Evolutionary conservation across 2,888 invertebrate species (phyloP), one percentile per base, ranked within the genome.

Genomic region (Tetranychus piercei): DNA sequence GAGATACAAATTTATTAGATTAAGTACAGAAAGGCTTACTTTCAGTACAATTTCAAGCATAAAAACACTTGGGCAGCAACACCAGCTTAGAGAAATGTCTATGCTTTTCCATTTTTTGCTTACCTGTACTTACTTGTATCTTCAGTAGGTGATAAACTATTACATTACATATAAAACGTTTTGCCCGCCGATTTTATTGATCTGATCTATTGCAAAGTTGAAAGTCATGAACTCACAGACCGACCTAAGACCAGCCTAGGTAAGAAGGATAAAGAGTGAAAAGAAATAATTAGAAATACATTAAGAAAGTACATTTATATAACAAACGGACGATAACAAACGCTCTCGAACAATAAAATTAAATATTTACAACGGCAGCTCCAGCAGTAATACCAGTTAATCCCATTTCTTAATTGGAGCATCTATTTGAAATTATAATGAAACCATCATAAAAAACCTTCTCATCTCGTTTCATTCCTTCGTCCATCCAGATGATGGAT

Each of bases 361-460:
- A 3, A 34, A 34, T 34, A 34, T 34, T 34, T 34, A 87, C 87
- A 86, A 94, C 89, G 0, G 95, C 95, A 74, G 95, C 90, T 71
- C 96, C 96, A 34, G 93, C 91, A 20, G 95, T 94, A 74, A 96
- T 88, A 77, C 97, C 97, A 75, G 93, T 88, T 83, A 97, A 97
- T 0, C 99, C 97, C 85, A 91, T 88, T 86, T 99, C 99, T 97
- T 95, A 81, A 99, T 99, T 6, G 99, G 99, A 15, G 99, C 99
- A 82, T 99, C 99, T 76, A 94, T 90, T n/a, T n/a, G n/a, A n/a
- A n/a, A n/a, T n/a, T n/a, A n/a, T n/a, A n/a, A n/a, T n/a, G n/a
- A n/a, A n/a, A n/a, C n/a, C n/a, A n/a, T n/a, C n/a, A n/a, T n/a
- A n/a, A n/a, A n/a, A n/a, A n/a, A n/a, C n/a, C n/a, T n/a, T n/a